Base-by-base conservation (phyloP, 2,888 invertebrate species). In the Scaeva pyrastri region DNA sequence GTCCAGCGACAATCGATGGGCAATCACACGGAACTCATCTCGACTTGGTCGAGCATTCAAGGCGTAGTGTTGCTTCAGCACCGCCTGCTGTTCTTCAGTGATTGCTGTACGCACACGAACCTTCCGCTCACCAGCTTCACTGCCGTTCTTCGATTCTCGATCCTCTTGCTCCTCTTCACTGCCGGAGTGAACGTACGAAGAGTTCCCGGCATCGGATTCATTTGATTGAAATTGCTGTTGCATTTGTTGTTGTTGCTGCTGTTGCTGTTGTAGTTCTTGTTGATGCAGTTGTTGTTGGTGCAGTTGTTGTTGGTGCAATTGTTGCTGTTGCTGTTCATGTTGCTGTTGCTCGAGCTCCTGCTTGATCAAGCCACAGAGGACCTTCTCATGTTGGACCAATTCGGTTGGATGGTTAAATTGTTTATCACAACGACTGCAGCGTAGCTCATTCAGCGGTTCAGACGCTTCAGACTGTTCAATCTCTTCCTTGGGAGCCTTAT, bases 41-140 rank as follows among this genome's bases (percentile, higher is more conserved):
- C 98, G 96, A 90, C 97, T 97, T 2, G 99, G 99, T 83, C 98
- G 95, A 10, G 98, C 96, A 93, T 99, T 99, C 21, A 96, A 92
- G 66, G 96, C 94, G 92, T 98, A 99, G 91, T 98, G 97, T 86
- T 97, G 96, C 91, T 97, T 97, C 71, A 99, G 94, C 74, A 98
- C 94, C 55, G 95, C 95, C 90, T 98, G 95, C 91, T 99, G 99
- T 90, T 98, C 98, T 90, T 99, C 99, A 55, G 97, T 97, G 87
- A 99, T 96, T 88, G 98, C 95, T 8, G 98, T 98, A 79, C 99
- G 95, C 1, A 98, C 98, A 88, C 99, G 95, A 14, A 97, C 97
- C 91, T 97, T 96, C 88, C 97, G 94, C 50, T 96, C 96, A 21
- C 94, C 94, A 48, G 93, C 94, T 89, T 95, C 95, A 70, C 94